Conservation (phyloP, 2,888 invertebrate species). For the Drosophila recens region DNA sequence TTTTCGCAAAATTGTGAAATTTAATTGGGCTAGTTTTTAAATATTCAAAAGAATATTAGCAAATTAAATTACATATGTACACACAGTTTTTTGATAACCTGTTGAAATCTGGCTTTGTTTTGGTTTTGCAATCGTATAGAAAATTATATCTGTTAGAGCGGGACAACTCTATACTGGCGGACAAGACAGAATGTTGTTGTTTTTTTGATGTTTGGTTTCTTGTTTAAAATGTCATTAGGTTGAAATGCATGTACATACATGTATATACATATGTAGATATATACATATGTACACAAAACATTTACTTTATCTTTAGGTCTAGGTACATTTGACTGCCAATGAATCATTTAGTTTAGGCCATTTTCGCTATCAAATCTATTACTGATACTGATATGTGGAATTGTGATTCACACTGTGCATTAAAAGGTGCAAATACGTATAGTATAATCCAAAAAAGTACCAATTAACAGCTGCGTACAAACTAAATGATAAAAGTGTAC, state of each 20-base stretch:
- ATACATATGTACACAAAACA: constrained; percentile 1
- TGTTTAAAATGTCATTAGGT: constrained; percentile 11
- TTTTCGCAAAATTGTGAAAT: constrained; percentile 9
- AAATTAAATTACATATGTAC: neutral
- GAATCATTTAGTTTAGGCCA: constrained; percentile 35
- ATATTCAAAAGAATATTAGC: neutral
- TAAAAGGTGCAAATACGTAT: neutral
- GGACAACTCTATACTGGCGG: neutral
- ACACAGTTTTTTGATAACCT: neutral
- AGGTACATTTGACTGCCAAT: constrained; percentile 4
- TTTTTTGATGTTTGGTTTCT: constrained; percentile 1
- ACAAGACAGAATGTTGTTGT: constrained; percentile 1
- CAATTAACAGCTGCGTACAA: neutral
- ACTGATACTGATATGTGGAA: constrained; percentile 33
- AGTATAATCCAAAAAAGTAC: neutral
- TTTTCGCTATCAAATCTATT: constrained; percentile 36
- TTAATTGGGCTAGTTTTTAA: neutral
- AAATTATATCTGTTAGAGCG: neutral
- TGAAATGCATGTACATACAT: neutral
- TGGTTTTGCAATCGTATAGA: neutral
- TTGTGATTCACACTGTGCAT: constrained; percentile 36
- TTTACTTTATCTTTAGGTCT: neutral
- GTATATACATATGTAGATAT: neutral
- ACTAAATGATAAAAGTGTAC: neutral
- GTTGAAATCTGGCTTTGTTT: constrained; percentile 19